Evolutionary conservation across 53 echinoderm and acorn worm species (phyloP).

Genomic region (Astropecten irregularis): DNA sequence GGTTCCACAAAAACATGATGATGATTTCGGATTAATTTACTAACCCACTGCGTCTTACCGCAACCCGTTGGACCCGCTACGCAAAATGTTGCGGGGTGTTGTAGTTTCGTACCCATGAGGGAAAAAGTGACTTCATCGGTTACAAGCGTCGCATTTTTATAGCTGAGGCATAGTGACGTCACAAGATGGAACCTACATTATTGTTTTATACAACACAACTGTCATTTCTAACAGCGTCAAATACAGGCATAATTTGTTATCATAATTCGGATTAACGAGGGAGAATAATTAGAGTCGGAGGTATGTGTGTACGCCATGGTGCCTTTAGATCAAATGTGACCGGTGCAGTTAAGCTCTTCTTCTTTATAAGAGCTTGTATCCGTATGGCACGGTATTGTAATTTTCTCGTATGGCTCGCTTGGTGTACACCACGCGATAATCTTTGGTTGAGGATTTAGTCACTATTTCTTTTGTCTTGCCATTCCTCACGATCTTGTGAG

Average conservation of each 20-base stretch:
- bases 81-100: conserved; percentile 41
- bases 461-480: conserved; percentile 34
- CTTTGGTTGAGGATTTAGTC: conserved; percentile 33
- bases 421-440: conserved; percentile 71
- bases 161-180: no score
- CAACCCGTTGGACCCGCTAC: conserved; percentile 56
- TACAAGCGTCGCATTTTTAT: no score
- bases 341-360: neutral
- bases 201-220: no score
- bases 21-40: conserved; percentile 44
- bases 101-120: conserved; percentile 13
- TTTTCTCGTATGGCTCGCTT: conserved; percentile 56
- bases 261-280: neutral
- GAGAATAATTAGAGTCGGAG: neutral
- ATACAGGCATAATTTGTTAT: neutral
- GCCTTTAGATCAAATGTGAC: neutral
- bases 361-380: conserved; percentile 2
- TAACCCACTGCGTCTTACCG: conserved; percentile 54
- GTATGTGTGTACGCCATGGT: neutral
- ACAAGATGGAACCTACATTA: no score
- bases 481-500: conserved; percentile 43
- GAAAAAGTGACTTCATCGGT: no score
- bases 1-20: conserved; percentile 49
- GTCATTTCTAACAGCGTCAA: no score
- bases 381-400: conserved; percentile 62